A percentile compares a stretch with the other conserved stretches of the same genome.
Evolutionary conservation across 2,113 vertebrate species (phyloP).

Genomic region (Ctenomys sociabilis): DNA sequence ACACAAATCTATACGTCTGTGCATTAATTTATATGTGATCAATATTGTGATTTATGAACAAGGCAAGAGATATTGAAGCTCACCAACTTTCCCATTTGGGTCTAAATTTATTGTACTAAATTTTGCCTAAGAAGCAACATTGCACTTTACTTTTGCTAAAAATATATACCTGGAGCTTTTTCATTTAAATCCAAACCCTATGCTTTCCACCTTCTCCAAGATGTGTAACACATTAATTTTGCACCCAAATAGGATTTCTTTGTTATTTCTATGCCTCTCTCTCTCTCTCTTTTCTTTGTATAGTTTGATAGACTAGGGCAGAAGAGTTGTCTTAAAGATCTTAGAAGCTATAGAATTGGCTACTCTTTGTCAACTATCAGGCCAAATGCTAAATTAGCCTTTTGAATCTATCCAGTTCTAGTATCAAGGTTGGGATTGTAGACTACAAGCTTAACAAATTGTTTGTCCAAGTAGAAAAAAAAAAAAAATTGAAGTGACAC

Average conservation of each 20-base stretch:
- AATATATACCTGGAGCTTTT: slow-evolving; percentile 51
- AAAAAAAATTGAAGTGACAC: background rate
- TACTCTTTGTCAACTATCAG: slow-evolving; percentile 39
- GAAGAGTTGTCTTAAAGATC: slow-evolving; percentile 41
- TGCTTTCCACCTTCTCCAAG: background rate
- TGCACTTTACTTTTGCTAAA: slow-evolving; percentile 66
- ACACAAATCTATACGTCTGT: slow-evolving; percentile 60
- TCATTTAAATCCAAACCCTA: slow-evolving; percentile 38
- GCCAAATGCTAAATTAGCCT: background rate
- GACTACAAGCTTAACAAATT: slow-evolving; percentile 30
- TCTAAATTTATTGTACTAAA: slow-evolving; percentile 67
- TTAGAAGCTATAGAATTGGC: background rate
- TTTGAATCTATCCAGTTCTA: slow-evolving; percentile 34
- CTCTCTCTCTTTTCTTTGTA: background rate
- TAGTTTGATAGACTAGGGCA: background rate
- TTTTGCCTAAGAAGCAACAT: slow-evolving; percentile 74
- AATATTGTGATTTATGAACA: slow-evolving; percentile 78
- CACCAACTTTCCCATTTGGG: slow-evolving; percentile 37
- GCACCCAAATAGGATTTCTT: slow-evolving; percentile 2
- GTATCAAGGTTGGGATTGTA: slow-evolving; percentile 50
- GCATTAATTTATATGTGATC: slow-evolving; percentile 74
- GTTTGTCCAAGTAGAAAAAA: slow-evolving; percentile 40
- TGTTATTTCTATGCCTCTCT: slow-evolving; percentile 8
- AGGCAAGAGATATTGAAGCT: slow-evolving; percentile 61
- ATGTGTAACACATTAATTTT: slow-evolving; percentile 10